Evolutionary conservation across 2,113 vertebrate species (phyloP).

Genomic region (Salvelinus alpinus): DNA sequence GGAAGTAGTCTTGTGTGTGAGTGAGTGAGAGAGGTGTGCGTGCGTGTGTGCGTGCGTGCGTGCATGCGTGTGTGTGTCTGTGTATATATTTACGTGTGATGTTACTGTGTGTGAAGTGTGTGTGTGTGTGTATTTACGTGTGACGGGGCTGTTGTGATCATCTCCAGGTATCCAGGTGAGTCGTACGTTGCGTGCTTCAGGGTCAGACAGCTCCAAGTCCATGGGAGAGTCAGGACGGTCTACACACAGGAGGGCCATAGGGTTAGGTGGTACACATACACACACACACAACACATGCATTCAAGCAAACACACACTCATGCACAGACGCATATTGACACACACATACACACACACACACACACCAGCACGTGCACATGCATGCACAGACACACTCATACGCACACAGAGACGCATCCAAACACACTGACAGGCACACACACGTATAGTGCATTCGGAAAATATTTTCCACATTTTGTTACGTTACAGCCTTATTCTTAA

Average conservation of each 20-base stretch:
- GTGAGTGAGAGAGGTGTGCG: slow-evolving; percentile 49
- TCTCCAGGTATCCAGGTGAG: slow-evolving; percentile 94
- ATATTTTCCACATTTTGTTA: too few species aligned
- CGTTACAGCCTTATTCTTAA: too few species aligned
- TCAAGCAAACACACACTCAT: neutral
- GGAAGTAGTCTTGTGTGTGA: neutral
- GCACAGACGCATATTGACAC: neutral
- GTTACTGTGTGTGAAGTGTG: neutral
- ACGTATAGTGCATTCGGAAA: too few species aligned
- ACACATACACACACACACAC: neutral
- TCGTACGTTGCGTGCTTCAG: slow-evolving; percentile 81
- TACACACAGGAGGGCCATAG: slow-evolving; percentile 49
- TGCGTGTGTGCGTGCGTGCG: slow-evolving; percentile 83
- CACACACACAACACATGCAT: neutral
- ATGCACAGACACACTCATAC: too few species aligned
- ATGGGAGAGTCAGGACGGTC: slow-evolving; percentile 85
- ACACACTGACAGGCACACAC: too few species aligned
- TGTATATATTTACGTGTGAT: neutral
- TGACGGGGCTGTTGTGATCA: slow-evolving; percentile 91
- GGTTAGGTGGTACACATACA: neutral
- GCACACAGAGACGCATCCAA: too few species aligned
- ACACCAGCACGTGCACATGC: neutral
- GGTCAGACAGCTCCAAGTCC: slow-evolving; percentile 89
- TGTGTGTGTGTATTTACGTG: slow-evolving; percentile 69
- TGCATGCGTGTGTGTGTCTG: neutral